phyloP scores from a whole-genome alignment of 2,888 invertebrate species.

The Stenodera caucasica region DNA sequence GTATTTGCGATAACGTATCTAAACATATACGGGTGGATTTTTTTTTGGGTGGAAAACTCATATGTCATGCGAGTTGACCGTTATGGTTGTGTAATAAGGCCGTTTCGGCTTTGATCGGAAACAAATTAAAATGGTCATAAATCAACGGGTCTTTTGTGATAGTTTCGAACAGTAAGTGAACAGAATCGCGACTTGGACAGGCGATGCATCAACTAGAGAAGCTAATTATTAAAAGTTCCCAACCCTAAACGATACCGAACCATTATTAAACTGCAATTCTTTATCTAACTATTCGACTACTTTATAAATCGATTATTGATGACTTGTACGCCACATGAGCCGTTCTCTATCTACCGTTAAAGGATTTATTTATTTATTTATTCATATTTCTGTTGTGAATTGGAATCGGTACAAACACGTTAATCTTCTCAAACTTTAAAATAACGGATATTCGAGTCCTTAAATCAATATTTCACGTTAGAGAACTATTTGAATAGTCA shows the following conservation, averaged over 20 bases:
- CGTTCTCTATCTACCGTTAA: background rate
- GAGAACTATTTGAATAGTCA: background rate
- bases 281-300: slow-evolving; percentile 30
- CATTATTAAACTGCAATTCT: slow-evolving; percentile 33
- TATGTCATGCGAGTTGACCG: no score
- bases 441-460: background rate
- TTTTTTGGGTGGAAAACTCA: no score
- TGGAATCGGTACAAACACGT: no score
- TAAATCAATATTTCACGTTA: background rate
- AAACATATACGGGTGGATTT: no score
- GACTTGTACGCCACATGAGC: slow-evolving; percentile 22
- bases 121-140: slow-evolving; percentile 36
- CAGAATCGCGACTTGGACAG: slow-evolving; percentile 28
- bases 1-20: no score
- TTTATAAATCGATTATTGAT: slow-evolving; percentile 35
- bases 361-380: no score
- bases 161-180: slow-evolving; percentile 19
- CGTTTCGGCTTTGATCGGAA: slow-evolving; percentile 25
- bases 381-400: no score
- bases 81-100: background rate
- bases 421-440: background rate
- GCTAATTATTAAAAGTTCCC: slow-evolving; percentile 33
- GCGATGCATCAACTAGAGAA: slow-evolving; percentile 29
- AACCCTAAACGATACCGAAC: slow-evolving; percentile 25
- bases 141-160: slow-evolving; percentile 30